A percentile compares a stretch with the other conserved stretches of the same genome.
phyloP scores from a whole-genome alignment of 1,140 invertebrate species.

The Phymastichus coffea region DNA sequence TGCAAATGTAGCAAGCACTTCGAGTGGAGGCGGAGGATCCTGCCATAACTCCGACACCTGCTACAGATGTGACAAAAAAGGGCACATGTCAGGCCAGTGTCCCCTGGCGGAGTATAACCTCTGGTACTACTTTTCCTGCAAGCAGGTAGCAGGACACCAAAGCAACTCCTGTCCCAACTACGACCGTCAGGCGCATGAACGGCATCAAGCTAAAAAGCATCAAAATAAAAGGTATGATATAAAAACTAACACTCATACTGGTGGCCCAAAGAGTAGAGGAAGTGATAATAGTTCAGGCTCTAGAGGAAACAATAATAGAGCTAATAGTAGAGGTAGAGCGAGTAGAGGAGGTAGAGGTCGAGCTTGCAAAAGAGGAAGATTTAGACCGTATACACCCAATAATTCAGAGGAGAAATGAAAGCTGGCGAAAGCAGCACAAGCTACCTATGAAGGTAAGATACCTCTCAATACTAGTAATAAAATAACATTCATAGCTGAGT shows the following conservation, averaged over 20 bases:
- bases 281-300: neutral
- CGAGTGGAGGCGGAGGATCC: constrained; percentile 8
- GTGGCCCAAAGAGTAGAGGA: neutral
- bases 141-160: neutral
- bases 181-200: too few relatives aligned
- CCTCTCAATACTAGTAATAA: constrained; percentile 1
- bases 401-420: neutral
- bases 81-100: constrained; percentile 10
- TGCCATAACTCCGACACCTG: neutral
- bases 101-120: neutral
- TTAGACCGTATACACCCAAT: neutral
- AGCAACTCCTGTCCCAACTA: neutral
- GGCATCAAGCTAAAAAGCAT: too few relatives aligned
- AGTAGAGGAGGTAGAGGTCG: neutral
- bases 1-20: neutral
- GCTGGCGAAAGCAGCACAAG: neutral
- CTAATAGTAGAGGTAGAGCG: constrained; percentile 12
- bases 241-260: too few relatives aligned
- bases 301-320: constrained; percentile 10
- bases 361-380: neutral
- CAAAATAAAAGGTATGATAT: too few relatives aligned
- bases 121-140: constrained; percentile 26
- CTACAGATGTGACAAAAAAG: constrained; percentile 18
- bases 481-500: constrained; percentile 26
- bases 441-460: neutral